Base-by-base conservation (phyloP, 2,113 vertebrate genomes). In the Odontophorus gujanensis region DNA sequence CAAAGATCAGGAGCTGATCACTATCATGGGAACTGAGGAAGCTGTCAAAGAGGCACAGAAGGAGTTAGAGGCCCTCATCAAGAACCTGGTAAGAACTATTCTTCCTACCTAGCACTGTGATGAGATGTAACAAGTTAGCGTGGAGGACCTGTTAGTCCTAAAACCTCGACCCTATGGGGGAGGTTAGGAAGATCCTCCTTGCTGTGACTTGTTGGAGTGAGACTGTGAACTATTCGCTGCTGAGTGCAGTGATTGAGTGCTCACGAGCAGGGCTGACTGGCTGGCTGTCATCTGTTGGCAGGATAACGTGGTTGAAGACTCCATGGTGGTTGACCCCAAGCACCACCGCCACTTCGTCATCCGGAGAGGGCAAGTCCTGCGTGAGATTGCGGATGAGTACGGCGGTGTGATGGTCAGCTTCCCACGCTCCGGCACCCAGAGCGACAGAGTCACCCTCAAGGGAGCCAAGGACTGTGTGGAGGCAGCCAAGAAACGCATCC, bases 391-490 rank as follows among this genome's bases (percentile, higher is more conserved):
- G 0, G 99, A 99, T 18, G 99, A 99, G 28, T 99, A 99, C 0
- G 99, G 99, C 0, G 99, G 99, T 1, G 99, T 99, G 80, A 99
- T 99, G 98, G 99, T 99, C 89, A 99, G 99, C 97, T 99, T 99
- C 95, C 99, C 99, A 0, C 99, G 99, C 72, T 99, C 99, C 0
- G 98, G 97, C 61, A 98, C 98, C 10, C 98, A 99, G 94, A 99
- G 99, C 1, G 99, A 99, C 28, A 98, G 97, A 77, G 99, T 99
- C 92, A 98, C 98, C 34, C 98, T 99, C 63, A 99, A 99, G 94
- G 99, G 99, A 65, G 99, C 99, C 96, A 99, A 99, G 97, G 99
- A 99, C 62, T 99, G 99, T 28, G 99, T 99, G 94, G 99, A 99
- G 93, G 99, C 99, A 34, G 99, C 99, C 93, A 99, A 99, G 97